phyloP scores from a whole-genome alignment of 1,140 invertebrate genomes.

The Gryon sp. region DNA sequence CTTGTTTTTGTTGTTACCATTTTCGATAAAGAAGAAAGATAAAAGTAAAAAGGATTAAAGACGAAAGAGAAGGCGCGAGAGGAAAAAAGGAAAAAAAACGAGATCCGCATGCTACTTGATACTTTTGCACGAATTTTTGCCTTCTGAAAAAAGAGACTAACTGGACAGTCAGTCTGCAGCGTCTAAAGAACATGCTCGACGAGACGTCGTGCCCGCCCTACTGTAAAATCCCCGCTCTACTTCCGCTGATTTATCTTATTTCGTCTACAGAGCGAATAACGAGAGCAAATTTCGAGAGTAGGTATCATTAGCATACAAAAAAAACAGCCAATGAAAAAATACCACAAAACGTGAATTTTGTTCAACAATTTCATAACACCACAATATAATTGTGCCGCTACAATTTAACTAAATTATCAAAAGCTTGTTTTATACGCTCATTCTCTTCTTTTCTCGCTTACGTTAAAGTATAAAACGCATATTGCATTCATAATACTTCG shows the following conservation, averaged over 20 bases:
- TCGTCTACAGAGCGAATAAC: conserved; percentile 61
- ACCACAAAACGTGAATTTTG: conserved; percentile 16
- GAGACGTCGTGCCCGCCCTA: conserved; percentile 58
- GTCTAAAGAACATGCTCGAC: conserved; percentile 55
- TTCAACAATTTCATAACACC: not conserved
- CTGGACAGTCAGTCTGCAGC: conserved; percentile 58
- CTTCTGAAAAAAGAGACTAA: conserved; percentile 50
- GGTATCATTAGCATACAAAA: conserved; percentile 57
- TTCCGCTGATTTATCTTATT: conserved; percentile 65
- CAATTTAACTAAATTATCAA: conserved; percentile 12
- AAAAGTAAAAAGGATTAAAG: conserved; percentile 10
- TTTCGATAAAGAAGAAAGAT: conserved; percentile 61
- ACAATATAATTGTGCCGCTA: not conserved
- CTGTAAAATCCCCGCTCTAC: conserved; percentile 62
- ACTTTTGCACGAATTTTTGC: conserved; percentile 60
- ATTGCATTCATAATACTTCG: conserved; percentile 21
- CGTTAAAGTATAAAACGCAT: not conserved
- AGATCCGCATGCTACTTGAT: conserved; percentile 56
- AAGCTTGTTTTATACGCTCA: no score
- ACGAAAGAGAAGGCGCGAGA: conserved; percentile 21
- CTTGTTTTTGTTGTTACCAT: not conserved
- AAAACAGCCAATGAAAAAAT: conserved; percentile 12
- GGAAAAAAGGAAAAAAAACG: conserved; percentile 20
- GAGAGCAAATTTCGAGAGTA: conserved; percentile 56
- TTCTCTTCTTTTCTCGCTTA: no score